Percentiles rank a stretch among this genome's conserved stretches.
Evolutionary conservation across 2,797 vertebrate genomes (phyloP).

Genomic region (Falco berigora): DNA sequence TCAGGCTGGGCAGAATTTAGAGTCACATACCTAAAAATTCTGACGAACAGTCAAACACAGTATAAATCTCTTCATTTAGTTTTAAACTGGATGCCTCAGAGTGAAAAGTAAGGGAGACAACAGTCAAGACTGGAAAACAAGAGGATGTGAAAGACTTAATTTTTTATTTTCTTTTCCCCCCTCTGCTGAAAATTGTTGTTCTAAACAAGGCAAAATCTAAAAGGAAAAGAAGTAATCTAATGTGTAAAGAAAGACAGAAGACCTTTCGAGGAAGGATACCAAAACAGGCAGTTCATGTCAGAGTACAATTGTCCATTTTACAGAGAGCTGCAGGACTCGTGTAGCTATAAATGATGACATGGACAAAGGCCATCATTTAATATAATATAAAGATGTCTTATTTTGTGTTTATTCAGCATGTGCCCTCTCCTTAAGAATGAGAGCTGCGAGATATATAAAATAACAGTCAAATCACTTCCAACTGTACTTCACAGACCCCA

Average conservation of each 20-base stretch:
- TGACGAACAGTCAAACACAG: neutral
- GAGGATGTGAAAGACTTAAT: neutral
- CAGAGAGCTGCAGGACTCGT: neutral
- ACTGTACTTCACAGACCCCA: neutral
- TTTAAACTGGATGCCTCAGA: neutral
- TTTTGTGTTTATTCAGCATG: neutral
- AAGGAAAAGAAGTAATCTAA: neutral
- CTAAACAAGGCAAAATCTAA: neutral
- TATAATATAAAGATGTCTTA: neutral
- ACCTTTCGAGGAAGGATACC: neutral
- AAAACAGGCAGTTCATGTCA: neutral
- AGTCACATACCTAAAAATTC: neutral
- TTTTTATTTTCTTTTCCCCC: neutral
- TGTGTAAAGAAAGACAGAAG: neutral
- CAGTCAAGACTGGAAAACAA: neutral
- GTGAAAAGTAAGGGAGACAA: neutral
- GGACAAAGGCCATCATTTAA: neutral
- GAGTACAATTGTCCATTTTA: neutral
- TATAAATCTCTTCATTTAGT: neutral
- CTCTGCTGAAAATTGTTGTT: neutral
- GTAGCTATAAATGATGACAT: neutral
- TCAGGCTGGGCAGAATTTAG: neutral
- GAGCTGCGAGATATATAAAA: neutral
- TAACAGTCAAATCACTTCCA: neutral
- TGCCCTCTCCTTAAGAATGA: neutral